Evolutionary conservation across 2,797 vertebrate species (phyloP), one percentile per base, ranked within the genome.

Genomic region (Galaxias olidus): DNA sequence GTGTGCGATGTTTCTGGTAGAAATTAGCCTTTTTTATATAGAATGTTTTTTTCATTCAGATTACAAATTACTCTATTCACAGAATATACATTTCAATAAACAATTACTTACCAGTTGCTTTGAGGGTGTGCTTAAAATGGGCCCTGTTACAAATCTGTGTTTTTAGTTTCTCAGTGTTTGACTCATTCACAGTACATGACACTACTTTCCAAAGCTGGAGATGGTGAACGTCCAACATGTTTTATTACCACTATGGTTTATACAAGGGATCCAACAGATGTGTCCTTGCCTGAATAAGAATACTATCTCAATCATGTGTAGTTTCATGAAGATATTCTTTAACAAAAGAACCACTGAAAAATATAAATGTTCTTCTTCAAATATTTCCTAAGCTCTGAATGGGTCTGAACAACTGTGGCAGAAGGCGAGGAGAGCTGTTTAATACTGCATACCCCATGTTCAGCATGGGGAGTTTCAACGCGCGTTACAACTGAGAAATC

Each of bases 21-120:
- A 82, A 76, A 30, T 82, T 57, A 63, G 71, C 55, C 71, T 68
- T 64, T 80, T 84, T 78, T 73, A 75, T 85, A 85, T 80, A 77
- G 72, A 77, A 82, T 84, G 73, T 84, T 68, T 60, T 86, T 84
- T 80, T 83, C 68, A 86, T 84, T 82, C 50, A 83, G 75, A 85
- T 88, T 83, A 88, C 79, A 88, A 84, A 84, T 82, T 66, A 83
- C 80, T 84, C 75, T 88, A 83, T 87, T 89, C 81, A 90, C 84
- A 89, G 75, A 89, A 90, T 88, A 78, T 86, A 89, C 86, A 91
- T 48, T 61, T 86, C 63, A 65, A 82, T 80, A 82, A 82, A 86
- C 72, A 74, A 71, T 76, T 81, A 75, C 71, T 63, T 77, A 80
- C 70, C 72, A 72, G 69, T 68, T 76, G 50, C 50, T 65, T 58